Conservation (phyloP, 2,888 invertebrate genomes). For the Parnassius glacialis region DNA sequence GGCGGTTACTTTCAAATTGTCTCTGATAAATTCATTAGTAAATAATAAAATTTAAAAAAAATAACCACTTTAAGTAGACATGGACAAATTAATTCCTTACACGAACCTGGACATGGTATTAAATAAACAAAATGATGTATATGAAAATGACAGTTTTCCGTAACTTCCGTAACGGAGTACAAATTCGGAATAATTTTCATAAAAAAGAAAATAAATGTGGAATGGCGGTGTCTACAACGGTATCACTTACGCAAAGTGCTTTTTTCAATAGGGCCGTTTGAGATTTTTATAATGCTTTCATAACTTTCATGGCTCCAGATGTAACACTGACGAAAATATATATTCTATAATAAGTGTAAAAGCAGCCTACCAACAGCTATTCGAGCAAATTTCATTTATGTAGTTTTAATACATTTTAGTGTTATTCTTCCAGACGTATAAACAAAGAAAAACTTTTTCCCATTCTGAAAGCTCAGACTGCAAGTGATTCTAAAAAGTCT, state of each 20-base stretch:
- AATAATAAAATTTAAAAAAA: not conserved
- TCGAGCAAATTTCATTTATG: not conserved
- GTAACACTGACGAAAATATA: too few species aligned
- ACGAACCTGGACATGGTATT: not conserved
- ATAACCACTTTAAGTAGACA: not conserved
- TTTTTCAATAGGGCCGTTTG: slow-evolving; percentile 1
- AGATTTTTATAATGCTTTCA: slow-evolving; percentile 2
- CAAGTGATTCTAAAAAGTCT: too few species aligned
- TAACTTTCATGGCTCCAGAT: not conserved
- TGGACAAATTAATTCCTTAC: not conserved
- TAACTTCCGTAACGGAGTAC: not conserved
- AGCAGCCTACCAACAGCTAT: too few species aligned
- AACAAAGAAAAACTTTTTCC: too few species aligned
- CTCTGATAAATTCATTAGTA: not conserved
- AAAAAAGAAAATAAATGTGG: slow-evolving; percentile 1
- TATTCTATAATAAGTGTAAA: too few species aligned
- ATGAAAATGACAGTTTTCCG: not conserved
- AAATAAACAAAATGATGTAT: not conserved
- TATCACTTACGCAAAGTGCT: slow-evolving; percentile 7
- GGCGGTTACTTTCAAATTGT: not conserved
- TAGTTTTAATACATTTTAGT: not conserved
- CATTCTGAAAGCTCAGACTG: too few species aligned
- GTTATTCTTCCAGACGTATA: not conserved
- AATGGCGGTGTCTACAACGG: not conserved
- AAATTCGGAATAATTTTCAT: not conserved